Evolutionary conservation across 2,797 vertebrate species (phyloP).

Genomic region (Manis crassicaudata): DNA sequence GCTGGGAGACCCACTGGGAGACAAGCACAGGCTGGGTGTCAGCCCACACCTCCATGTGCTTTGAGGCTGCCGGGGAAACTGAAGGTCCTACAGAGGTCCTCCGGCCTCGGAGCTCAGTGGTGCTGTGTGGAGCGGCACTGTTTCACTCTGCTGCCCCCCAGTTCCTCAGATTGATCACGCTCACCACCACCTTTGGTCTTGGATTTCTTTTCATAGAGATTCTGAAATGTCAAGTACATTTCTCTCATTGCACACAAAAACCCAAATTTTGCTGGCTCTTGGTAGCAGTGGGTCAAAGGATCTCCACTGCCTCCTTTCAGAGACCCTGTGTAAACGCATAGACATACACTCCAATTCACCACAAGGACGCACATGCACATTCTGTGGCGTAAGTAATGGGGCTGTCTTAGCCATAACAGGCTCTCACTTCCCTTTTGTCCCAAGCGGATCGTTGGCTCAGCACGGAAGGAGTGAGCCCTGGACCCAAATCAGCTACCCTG

Average conservation of each 20-base stretch:
- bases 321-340: not conserved
- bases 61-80: too few species aligned
- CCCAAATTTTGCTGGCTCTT: not conserved
- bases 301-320: not conserved
- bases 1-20: not conserved
- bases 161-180: accelerated
- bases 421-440: not conserved
- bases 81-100: too few species aligned
- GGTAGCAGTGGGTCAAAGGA: not conserved
- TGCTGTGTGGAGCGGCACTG: accelerated
- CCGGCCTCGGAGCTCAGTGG: accelerated
- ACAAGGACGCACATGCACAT: accelerated
- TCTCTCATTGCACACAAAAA: not conserved
- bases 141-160: accelerated
- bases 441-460: not conserved
- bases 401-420: accelerated
- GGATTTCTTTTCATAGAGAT: not conserved
- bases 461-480: not conserved
- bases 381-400: accelerated
- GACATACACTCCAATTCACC: accelerated
- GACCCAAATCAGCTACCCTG: not conserved
- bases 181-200: not conserved
- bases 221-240: not conserved
- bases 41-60: not conserved
- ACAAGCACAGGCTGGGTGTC: not conserved